Base-by-base conservation (phyloP, 2,888 invertebrate species). In the Anaspis maculata region DNA sequence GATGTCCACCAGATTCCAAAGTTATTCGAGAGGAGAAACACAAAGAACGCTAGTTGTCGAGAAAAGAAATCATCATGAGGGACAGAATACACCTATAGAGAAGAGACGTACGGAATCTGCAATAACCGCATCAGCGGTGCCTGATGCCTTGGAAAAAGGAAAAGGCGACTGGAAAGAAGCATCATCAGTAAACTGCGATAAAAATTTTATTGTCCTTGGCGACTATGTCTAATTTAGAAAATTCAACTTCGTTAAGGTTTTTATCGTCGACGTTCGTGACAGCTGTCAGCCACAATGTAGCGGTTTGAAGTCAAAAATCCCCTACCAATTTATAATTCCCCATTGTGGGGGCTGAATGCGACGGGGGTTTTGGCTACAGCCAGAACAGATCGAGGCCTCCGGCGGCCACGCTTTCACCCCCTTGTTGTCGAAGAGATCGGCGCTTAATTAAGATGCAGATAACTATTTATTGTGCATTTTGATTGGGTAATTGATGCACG, bases 271-370 rank as follows among this genome's bases (percentile, higher is more conserved):
- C 56, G 59, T n/a, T n/a, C n/a, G n/a, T 64, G 62, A 61, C 63
- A 64, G 63, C 63, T 64, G 64, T 64, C 65, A 63, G 57, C 64
- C 62, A 55, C 64, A 64, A 64, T 62, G 62, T 63, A 60, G 63
- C 56, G 63, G 64, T 60, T 61, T 60, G 54, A 54, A 62, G 59
- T 62, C 61, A 62, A 61, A 61, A 59, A 59, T 59, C 60, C 57
- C 59, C 57, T 59, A 55, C 54, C 58, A 58, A 57, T 61, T 61
- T 61, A 61, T 59, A 61, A 60, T 58, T 59, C 61, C 61, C 61
- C 49, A 52, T 52, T 54, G 57, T 54, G 51, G 51, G 51, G 50
- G 32, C 32, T n/a, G n/a, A n/a, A n/a, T n/a, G n/a, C n/a, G n/a
- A n/a, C n/a, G n/a, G n/a, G n/a, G n/a, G n/a, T n/a, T n/a, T n/a